Evolutionary conservation across 1,140 invertebrate genomes (phyloP).

Genomic region (Gonatopus flavifemur): DNA sequence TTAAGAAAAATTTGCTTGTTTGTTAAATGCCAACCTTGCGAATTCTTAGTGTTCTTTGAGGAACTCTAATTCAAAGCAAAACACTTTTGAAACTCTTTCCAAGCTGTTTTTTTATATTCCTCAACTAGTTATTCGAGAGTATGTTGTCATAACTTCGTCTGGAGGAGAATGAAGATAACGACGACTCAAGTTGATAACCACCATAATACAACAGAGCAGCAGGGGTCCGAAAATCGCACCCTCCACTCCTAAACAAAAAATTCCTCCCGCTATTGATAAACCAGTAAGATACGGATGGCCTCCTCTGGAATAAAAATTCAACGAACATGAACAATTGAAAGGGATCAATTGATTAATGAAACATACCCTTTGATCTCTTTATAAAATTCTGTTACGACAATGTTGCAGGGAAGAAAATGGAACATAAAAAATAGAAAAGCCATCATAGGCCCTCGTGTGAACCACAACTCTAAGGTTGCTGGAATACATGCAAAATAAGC

Average conservation of each 20-base stretch:
- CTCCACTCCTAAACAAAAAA: constrained; percentile 94
- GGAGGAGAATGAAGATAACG: constrained; percentile 58
- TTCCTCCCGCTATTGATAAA: constrained; percentile 95
- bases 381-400: constrained; percentile 94
- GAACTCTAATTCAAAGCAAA: too few species aligned
- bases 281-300: constrained; percentile 99
- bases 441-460: constrained; percentile 74
- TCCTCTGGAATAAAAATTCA: constrained; percentile 64
- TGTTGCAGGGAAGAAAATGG: constrained; percentile 87
- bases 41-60: too few species aligned
- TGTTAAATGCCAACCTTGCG: too few species aligned
- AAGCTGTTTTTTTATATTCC: too few species aligned
- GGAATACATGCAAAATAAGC: constrained; percentile 94
- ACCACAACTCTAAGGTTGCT: constrained; percentile 91
- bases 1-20: too few species aligned
- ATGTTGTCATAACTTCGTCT: constrained; percentile 50
- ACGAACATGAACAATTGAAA: too few species aligned
- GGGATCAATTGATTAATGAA: background rate
- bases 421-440: constrained; percentile 78
- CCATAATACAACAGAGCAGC: constrained; percentile 84
- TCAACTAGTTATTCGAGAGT: constrained; percentile 39
- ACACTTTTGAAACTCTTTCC: too few species aligned
- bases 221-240: constrained; percentile 96
- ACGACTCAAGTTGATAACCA: constrained; percentile 73
- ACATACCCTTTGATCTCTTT: constrained; percentile 93